Evolutionary conservation across 2,888 invertebrate genomes (phyloP), one percentile per base, ranked within the genome.

Genomic region (Standfussiana lucernea): DNA sequence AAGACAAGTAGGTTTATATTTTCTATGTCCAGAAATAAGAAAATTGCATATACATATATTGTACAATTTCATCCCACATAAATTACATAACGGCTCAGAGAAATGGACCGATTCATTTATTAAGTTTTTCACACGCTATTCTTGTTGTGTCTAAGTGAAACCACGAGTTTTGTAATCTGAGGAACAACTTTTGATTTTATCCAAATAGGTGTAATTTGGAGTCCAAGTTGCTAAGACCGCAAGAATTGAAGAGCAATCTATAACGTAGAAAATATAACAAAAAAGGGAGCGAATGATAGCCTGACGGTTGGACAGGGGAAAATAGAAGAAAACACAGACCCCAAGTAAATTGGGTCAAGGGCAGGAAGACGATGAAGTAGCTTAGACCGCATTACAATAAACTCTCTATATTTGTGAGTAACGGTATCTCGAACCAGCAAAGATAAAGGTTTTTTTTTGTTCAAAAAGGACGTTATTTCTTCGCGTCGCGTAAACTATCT

Each of bases 61-160:
- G 24, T 53, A 32, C n/a, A 59, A 45, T 21, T 45, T 47, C 18
- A 56, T 75, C 2, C 18, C 8, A 2, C 1, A 13, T n/a, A 42
- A 37, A 0, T 37, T 28, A 75, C 42, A 21, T 35, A 74, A 40
- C 18, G 3, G 10, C 7, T 45, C 1, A 11, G 11, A 32, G 61
- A 35, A 67, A 78, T 67, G 18, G 21, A 50, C 24, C 5, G 18
- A n/a, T 66, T 28, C 47, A 65, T 50, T 18, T 59, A 61, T 40
- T 10, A 21, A 37, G 11, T 8, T 47, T 11, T 37, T 56, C 35
- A 75, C 65, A 66, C 24, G 59, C 37, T 4, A 32, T 2, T 3
- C n/a, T 61, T 3, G 10, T 45, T 28, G 32, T 28, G 53, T 53
- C 35, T 24, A 28, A 61, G 5, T 42, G 47, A 50, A 67, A 77